A percentile compares a stretch with the other conserved stretches of the same genome.
Conservation (phyloP, 2,797 vertebrate species). For the Hoplostethus mediterraneus region DNA sequence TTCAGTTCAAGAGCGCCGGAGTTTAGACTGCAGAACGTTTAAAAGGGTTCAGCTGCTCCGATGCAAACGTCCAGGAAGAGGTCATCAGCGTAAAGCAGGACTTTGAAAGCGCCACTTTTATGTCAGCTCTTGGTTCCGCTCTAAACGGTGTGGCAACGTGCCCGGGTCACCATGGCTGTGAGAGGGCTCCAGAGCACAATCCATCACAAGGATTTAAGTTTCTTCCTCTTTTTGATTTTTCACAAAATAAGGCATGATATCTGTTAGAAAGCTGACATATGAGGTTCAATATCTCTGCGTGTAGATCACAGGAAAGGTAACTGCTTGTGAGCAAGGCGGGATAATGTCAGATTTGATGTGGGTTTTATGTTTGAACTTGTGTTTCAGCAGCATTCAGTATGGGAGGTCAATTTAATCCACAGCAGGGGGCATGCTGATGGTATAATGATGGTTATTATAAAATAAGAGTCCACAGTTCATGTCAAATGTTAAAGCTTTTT, state of each 20-base stretch:
- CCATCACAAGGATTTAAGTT: conserved; percentile 83
- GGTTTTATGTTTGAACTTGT: conserved; percentile 14
- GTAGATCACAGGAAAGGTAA: conserved; percentile 59
- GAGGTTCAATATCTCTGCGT: conserved; percentile 67
- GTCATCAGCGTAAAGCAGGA: conserved; percentile 59
- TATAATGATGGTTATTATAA: neutral
- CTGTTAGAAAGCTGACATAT: conserved; percentile 80
- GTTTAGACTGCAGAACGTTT: conserved; percentile 1
- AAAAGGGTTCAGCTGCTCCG: conserved; percentile 21
- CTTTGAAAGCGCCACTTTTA: conserved; percentile 73
- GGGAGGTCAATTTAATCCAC: neutral
- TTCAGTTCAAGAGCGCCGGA: neutral
- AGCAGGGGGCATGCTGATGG: neutral
- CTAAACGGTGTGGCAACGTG: conserved; percentile 80
- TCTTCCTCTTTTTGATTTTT: conserved; percentile 53
- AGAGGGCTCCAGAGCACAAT: conserved; percentile 78
- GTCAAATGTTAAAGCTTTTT: neutral
- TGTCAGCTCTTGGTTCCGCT: conserved; percentile 71
- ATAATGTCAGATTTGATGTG: conserved; percentile 11
- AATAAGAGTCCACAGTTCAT: neutral
- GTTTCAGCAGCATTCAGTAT: conserved; percentile 2
- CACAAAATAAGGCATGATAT: conserved; percentile 62
- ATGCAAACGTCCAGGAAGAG: conserved; percentile 45
- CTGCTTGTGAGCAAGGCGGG: conserved; percentile 35
- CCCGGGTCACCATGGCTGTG: conserved; percentile 83